Conservation (phyloP, 2,113 vertebrate genomes). For the Rhipidura dahli region DNA sequence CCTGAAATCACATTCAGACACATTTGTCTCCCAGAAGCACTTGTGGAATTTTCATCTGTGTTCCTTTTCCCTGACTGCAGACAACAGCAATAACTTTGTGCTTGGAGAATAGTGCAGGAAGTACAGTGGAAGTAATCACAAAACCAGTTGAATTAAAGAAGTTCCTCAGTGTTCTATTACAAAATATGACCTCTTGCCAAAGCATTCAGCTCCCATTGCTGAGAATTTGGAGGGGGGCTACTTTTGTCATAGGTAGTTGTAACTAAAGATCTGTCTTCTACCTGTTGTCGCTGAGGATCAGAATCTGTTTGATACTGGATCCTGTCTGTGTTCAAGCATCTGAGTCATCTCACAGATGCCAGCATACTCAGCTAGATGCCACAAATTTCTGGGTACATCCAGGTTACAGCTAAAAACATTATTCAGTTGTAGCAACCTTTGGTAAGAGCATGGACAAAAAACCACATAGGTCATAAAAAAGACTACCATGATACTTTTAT, state of each 20-base stretch:
- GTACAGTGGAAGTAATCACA: background rate
- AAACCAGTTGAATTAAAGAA: background rate
- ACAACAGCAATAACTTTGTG: background rate
- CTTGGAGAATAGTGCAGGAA: background rate
- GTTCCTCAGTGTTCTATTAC: background rate
- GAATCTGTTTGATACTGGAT: background rate
- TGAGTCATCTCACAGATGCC: background rate
- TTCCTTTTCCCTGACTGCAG: background rate
- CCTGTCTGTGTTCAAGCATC: background rate
- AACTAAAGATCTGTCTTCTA: background rate
- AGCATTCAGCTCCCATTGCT: background rate
- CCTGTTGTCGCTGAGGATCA: background rate
- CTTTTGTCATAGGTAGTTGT: background rate
- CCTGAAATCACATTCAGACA: background rate
- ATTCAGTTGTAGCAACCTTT: background rate
- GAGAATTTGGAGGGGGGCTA: background rate
- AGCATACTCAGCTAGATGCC: background rate
- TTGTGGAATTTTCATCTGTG: background rate
- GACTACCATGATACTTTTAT: constrained; percentile 70
- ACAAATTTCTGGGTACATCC: background rate
- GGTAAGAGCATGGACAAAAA: background rate
- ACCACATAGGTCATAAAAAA: background rate
- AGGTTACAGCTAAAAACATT: background rate
- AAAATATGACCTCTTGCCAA: background rate
- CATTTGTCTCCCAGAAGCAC: background rate